Base-by-base conservation (phyloP, 2,797 vertebrate species). In the Mallotus villosus region DNA sequence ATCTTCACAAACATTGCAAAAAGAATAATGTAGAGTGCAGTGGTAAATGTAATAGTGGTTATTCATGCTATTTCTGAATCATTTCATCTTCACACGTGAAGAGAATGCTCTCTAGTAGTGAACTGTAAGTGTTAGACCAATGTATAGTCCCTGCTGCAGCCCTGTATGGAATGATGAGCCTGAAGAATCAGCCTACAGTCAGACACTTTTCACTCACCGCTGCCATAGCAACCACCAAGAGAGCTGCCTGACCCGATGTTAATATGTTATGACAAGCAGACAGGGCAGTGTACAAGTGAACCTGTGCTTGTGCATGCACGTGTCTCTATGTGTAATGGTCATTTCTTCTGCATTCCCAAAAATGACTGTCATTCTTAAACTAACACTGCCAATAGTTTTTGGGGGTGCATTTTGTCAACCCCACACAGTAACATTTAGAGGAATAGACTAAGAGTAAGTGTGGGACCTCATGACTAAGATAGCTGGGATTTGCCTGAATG, bases 151-250 rank as follows among this genome's bases (percentile, higher is more conserved):
- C 76, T 81, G 74, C 80, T 78, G 79, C 70, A 78, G 73, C 74
- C 72, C 59, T 29, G n/a, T 77, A 73, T 77, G 88, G 85, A 78
- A 62, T 60, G 12, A 81, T 76, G 75, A 67, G 82, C 81, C 77
- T 79, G 67, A 61, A 78, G 71, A 73, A 85, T 72, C 34, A 53
- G 72, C 75, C 78, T 76, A 70, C 57, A 73, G 80, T 75, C 78
- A 29, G 79, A 78, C 81, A 81, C 76, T 78, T 81, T 85, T 83
- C 84, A 79, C 83, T 84, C 70, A 4, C 72, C 81, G 88, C 85
- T 90, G 87, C 90, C 90, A 90, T 91, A 83, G 90, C 84, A 92
- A 92, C 90, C 72, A 70, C 77, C 57, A 77, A 79, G 22, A 22
- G 85, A 82, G 55, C 73, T 77, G 53, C 82, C 84, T 86, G 81